Percentiles rank a stretch among this genome's conserved stretches.
phyloP scores from a whole-genome alignment of 2,113 vertebrate genomes.

The Sterrhoptilus dennistouni region DNA sequence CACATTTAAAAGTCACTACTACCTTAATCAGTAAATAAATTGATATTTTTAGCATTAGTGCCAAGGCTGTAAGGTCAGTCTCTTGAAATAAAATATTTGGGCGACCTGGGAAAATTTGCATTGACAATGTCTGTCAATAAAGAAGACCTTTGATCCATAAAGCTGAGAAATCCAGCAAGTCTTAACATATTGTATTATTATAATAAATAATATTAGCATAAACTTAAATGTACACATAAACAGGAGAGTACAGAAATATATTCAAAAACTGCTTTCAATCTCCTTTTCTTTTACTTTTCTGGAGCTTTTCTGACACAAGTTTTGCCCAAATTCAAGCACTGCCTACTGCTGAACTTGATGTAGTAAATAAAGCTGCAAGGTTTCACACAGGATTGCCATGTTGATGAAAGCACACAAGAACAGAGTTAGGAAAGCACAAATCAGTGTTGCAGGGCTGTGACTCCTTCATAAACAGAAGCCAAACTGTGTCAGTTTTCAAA shows the following conservation, averaged over 20 bases:
- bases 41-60: background rate
- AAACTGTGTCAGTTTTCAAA: constrained; percentile 31
- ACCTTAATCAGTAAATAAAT: background rate
- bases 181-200: background rate
- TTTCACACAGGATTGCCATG: constrained; percentile 33
- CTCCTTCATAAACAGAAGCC: constrained; percentile 66
- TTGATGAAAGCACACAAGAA: constrained; percentile 50
- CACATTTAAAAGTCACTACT: background rate
- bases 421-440: constrained; percentile 36
- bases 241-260: background rate
- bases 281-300: background rate
- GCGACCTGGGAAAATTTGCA: background rate
- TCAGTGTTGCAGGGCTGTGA: constrained; percentile 48
- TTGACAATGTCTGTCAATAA: background rate
- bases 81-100: background rate
- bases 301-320: background rate
- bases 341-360: background rate
- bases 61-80: background rate
- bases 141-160: background rate
- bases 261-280: background rate
- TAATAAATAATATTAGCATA: background rate
- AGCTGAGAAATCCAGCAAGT: background rate
- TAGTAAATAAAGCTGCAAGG: constrained; percentile 51
- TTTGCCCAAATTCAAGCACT: background rate
- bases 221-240: background rate